These are phyloP conservation scores for Bovichtus variegatus DNA, from an alignment of 2,797 vertebrate genomes.

Conservation along the genomic window DNA sequence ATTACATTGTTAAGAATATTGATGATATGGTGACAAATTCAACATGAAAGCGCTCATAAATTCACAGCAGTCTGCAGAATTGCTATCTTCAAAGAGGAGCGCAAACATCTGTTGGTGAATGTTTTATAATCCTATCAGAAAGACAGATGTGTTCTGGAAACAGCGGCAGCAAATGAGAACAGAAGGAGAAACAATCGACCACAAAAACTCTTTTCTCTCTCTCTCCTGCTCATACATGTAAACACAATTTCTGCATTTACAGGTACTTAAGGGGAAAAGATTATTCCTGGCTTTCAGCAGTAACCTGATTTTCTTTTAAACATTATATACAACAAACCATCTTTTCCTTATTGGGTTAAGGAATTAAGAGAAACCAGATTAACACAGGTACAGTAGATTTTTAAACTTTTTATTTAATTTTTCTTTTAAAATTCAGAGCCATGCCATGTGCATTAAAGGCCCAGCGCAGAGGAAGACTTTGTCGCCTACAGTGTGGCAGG, in stretches of 20 bases:
- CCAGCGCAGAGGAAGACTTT: background rate
- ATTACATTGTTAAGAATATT: slow-evolving; percentile 72
- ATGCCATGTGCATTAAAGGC: slow-evolving; percentile 2
- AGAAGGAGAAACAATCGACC: slow-evolving; percentile 54
- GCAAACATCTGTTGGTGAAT: slow-evolving; percentile 77
- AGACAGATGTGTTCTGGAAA: slow-evolving; percentile 76
- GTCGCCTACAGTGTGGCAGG: background rate
- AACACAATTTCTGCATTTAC: slow-evolving; percentile 47
- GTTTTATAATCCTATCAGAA: slow-evolving; percentile 81
- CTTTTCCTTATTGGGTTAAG: slow-evolving; percentile 36
- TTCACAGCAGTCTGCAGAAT: slow-evolving; percentile 60
- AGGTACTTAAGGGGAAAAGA: slow-evolving; percentile 48
- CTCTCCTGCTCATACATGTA: slow-evolving; percentile 11
- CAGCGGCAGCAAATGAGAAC: slow-evolving; percentile 60
- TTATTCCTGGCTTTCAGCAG: slow-evolving; percentile 40
- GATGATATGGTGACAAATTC: slow-evolving; percentile 71
- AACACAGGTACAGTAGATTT: slow-evolving; percentile 30
- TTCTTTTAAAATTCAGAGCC: background rate
- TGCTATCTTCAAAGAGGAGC: slow-evolving; percentile 70
- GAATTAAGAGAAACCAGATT: slow-evolving; percentile 41
- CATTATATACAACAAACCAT: slow-evolving; percentile 35
- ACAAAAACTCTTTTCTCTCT: slow-evolving; percentile 15
- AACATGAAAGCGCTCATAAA: slow-evolving; percentile 71
- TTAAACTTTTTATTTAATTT: background rate
- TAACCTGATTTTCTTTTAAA: slow-evolving; percentile 44